Evolutionary conservation across 2,113 vertebrate species (phyloP), one percentile per base, ranked within the genome.

Genomic region (Tichodroma muraria): DNA sequence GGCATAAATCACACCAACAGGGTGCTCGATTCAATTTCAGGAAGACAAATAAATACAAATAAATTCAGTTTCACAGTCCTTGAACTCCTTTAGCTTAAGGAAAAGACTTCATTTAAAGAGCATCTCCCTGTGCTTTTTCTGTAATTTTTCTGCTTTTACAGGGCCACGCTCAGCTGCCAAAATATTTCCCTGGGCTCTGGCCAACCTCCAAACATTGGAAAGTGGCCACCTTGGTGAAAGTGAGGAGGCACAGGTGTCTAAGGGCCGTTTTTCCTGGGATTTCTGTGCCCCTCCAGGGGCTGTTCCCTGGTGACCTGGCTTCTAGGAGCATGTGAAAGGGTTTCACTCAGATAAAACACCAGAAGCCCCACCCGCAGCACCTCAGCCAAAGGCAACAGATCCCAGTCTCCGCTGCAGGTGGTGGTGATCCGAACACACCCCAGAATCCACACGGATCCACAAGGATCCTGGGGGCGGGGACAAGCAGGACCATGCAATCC

Each of bases 401-500:
- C 44, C 56, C 5, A 1, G 8, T 9, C 45, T 47, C 21, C 13
- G 59, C 69, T 52, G 38, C 33, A 5, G 1, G 24, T 3, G 37
- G 6, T 2, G 4, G 16, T 0, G 53, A 85, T 10, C 25, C 61
- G 21, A 8, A 6, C 8, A 7, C 31, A 50, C 1, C 31, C 35
- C 44, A 12, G 24, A 15, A n/a, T 2, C 19, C 63, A 8, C 47
- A 13, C 1, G 5, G 64, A 35, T 52, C 18, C 45, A 42, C 13
- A 14, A 6, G 40, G 40, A 40, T 13, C 40, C 40, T 4, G 2
- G 30, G 56, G 40, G 14, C 49, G 38, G 64, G 44, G 25, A 50
- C 45, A 69, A 1, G 8, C 24, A 6, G 0, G 5, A 69, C 44
- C 45, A 3, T 0, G 0, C 15, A 8, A 1, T 2, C 13, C 31